A percentile compares a stretch with the other conserved stretches of the same genome.
These are phyloP conservation scores for Luffia ferchaultella DNA, from an alignment of 2,888 invertebrate species.

Conservation along the genomic window DNA sequence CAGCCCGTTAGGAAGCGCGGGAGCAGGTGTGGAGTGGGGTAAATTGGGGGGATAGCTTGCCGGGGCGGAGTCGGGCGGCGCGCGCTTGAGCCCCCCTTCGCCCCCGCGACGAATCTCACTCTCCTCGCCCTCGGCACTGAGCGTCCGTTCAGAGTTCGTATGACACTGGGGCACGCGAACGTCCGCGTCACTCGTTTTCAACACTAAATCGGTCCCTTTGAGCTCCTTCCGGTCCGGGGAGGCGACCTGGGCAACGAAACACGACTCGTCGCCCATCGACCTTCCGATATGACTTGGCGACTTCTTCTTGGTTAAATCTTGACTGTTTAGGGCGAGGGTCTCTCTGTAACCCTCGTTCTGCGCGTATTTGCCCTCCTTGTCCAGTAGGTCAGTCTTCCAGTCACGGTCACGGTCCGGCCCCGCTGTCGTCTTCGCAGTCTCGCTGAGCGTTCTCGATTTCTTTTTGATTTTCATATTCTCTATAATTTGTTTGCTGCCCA, in stretches of 20 bases:
- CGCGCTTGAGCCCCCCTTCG: conserved; percentile 7
- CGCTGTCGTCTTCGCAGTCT: conserved; percentile 31
- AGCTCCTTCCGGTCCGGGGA: not conserved
- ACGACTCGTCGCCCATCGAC: not conserved
- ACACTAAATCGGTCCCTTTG: not conserved
- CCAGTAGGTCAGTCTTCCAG: conserved; percentile 39
- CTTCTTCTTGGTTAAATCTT: no score
- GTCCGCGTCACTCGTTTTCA: conserved; percentile 27
- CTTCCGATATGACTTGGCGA: no score
- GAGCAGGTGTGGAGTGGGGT: conserved; percentile 48
- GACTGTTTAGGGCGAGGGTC: conserved; percentile 33
- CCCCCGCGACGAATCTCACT: conserved; percentile 11
- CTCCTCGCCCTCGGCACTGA: conserved; percentile 32
- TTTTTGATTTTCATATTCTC: conserved; percentile 50
- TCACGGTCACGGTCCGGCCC: conserved; percentile 27
- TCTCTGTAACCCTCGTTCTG: conserved; percentile 62
- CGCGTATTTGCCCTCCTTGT: conserved; percentile 61
- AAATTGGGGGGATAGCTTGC: no score
- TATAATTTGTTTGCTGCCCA: conserved; percentile 37
- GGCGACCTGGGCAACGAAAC: not conserved
- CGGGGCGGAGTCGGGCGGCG: not conserved
- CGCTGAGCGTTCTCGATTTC: conserved; percentile 43
- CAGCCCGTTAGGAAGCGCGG: conserved; percentile 62
- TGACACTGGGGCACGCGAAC: conserved; percentile 45
- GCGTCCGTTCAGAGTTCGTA: conserved; percentile 48